Base-by-base conservation (phyloP, 2,888 invertebrate species). In the Gymnoscelis rufifasciata region DNA sequence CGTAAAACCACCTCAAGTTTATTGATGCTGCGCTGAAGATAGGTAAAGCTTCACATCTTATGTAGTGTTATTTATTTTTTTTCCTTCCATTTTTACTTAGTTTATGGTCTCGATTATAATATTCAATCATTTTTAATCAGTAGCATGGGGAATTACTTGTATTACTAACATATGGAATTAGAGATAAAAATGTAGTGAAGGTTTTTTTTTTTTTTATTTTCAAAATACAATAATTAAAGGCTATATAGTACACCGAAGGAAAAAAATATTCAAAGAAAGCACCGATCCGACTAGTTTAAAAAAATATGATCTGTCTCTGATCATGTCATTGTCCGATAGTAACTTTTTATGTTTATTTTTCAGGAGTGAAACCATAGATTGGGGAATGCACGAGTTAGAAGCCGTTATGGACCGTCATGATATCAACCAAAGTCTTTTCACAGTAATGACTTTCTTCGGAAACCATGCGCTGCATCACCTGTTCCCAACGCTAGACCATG, bases 401-500 rank as follows among this genome's bases (percentile, higher is more conserved):
- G 91, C 94, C 0, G 90, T 94, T 0, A 88, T 92, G 49, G 94
- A 94, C 66, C 88, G 94, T 39, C 83, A 89, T 7, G 92, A 94
- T 45, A 80, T 94, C 19, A 92, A 91, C 35, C 82, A 90, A 8
- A 91, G 89, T n/a, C 82, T 89, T 10, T 92, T 93, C 61, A 68
- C 92, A 12, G 90, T 91, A 1, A 69, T 94, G 52, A 92, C 92
- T 0, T 89, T 92, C 60, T 95, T 94, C 60, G 95, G 95, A 0
- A 91, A 93, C 47, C 95, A 95, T 66, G 84, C 90, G 0, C 77
- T 95, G 1, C 95, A 95, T 68, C 95, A 95, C 74, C 74, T 95
- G 56, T 92, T 95, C 59, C 95, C 95, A 0, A 93, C 94, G 0
- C 68, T 95, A 7, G 94, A 95, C 70, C 94, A 95, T 63, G 90